A percentile compares a stretch with the other conserved stretches of the same genome.
These are phyloP conservation scores for Elanoides forficatus DNA, from an alignment of 2,113 vertebrate genomes.

Conservation along the genomic window DNA sequence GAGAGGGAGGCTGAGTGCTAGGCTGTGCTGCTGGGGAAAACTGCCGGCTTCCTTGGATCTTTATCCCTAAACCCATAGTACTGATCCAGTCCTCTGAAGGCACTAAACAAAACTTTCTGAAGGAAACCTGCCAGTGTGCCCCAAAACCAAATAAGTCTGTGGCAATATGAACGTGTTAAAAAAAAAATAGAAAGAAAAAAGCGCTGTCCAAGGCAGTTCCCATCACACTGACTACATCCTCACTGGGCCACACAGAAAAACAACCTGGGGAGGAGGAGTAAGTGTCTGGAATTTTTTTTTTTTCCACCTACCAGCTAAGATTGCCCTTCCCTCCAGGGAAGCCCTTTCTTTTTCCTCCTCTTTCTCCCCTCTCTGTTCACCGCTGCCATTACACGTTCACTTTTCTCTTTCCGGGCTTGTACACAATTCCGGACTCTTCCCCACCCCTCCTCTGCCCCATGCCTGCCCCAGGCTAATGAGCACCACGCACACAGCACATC, in stretches of 20 bases:
- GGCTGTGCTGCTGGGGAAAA: neutral
- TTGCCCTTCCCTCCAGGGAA: neutral
- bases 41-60: neutral
- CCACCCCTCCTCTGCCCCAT: neutral
- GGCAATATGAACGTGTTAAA: neutral
- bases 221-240: neutral
- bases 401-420: neutral
- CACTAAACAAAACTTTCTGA: neutral
- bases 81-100: neutral
- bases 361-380: neutral
- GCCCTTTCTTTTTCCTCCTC: neutral
- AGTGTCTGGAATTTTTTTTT: neutral
- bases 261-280: neutral
- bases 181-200: neutral
- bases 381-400: neutral
- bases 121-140: neutral
- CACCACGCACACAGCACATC: rapidly evolving
- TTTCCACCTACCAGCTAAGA: neutral
- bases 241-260: neutral
- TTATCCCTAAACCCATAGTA: neutral
- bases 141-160: neutral
- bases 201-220: neutral
- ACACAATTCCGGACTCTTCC: neutral
- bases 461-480: neutral
- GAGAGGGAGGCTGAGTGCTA: neutral